These are phyloP conservation scores for Thamnophis elegans DNA, from an alignment of 2,797 vertebrate species.

Conservation along the genomic window DNA sequence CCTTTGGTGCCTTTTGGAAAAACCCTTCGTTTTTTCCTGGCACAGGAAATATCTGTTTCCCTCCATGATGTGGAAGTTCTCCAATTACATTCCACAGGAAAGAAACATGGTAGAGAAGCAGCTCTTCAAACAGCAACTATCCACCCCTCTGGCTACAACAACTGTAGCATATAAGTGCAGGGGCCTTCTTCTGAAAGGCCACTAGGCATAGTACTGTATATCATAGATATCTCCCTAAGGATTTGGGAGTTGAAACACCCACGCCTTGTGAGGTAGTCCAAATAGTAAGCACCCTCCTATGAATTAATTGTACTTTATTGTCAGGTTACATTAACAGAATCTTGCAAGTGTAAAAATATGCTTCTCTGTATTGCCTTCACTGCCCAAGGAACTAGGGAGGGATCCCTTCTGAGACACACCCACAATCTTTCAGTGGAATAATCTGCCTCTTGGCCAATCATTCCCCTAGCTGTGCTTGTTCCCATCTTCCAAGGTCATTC, in stretches of 20 bases:
- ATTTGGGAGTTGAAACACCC: not conserved
- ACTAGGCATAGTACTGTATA: not conserved
- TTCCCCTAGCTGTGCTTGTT: not conserved
- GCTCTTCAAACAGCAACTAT: not conserved
- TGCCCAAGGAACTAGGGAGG: not conserved
- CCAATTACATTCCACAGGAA: not conserved
- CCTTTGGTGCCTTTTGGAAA: not conserved
- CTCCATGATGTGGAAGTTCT: not conserved
- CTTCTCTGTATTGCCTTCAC: not conserved
- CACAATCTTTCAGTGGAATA: not conserved
- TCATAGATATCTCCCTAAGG: not conserved
- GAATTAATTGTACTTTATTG: not conserved
- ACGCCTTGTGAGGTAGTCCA: not conserved
- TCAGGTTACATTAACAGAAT: not conserved
- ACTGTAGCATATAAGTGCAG: not conserved
- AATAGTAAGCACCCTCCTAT: not conserved
- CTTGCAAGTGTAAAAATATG: not conserved
- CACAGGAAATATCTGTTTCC: not conserved
- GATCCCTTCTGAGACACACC: not conserved
- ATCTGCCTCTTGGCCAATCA: not conserved
- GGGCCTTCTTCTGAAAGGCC: not conserved
- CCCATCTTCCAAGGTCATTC: not conserved
- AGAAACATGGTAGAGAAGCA: not conserved
- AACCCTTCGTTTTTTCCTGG: not conserved
- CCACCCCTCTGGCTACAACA: not conserved